Evolutionary conservation across 1,140 invertebrate genomes (phyloP), one percentile per base, ranked within the genome.

Genomic region (Drosophila navojoa): DNA sequence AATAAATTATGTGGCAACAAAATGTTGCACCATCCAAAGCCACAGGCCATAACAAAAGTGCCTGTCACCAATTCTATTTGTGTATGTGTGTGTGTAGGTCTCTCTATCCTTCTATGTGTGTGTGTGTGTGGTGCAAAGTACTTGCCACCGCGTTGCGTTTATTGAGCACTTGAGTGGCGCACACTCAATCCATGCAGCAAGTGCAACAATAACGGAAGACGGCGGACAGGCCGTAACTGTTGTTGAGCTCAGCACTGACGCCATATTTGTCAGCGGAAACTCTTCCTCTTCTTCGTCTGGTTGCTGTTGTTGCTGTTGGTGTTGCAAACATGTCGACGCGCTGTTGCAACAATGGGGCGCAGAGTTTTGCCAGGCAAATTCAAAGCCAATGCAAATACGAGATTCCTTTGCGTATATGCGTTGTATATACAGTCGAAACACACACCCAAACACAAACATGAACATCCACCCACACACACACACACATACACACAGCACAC

Each of bases 101-200:
- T 71, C 1, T 11, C 11, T 11, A 5, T 35, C 32, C 10, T 1
- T 11, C 35, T 70, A 35, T 71, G 49, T 71, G 58, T 64, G 22
- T 35, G 19, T 61, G 44, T 59, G 69, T 66, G 57, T 52, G 29
- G 29, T n/a, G 49, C 42, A n/a, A 44, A 70, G 63, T 67, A 62
- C 69, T 64, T 74, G 70, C 67, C 73, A 42, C 66, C 76, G 62
- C 54, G 76, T 40, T 64, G 69, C 68, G 81, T 84, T 84, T 85
- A 85, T 84, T 80, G 81, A 84, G 81, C 81, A 85, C 81, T 84
- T 77, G 73, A 84, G 74, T 67, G 77, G 35, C 69, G 44, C 53
- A 45, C 72, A 84, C 80, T 72, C 80, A 84, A 84, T 84, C 60
- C 71, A 55, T 38, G 61, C 66, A 57, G 54, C 75, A 77, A 73